phyloP scores from a whole-genome alignment of 2,113 vertebrate species.

The Romanogobio albipinnatus region DNA sequence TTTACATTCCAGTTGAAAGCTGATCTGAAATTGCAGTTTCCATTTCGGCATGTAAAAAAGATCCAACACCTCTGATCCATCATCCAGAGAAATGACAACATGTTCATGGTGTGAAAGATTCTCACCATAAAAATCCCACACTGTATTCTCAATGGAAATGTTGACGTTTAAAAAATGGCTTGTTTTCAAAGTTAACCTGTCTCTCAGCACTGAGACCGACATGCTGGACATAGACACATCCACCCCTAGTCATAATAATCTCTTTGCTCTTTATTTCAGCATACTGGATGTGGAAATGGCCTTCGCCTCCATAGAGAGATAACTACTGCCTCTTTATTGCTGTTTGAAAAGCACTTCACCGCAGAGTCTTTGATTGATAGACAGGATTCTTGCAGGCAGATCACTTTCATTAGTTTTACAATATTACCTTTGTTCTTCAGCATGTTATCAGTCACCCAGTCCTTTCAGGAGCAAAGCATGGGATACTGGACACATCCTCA shows the following conservation, averaged over 20 bases:
- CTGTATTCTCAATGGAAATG: neutral
- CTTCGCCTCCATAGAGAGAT: neutral
- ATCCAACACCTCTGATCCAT: conserved; percentile 18
- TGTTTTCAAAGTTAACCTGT: conserved; percentile 11
- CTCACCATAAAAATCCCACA: neutral
- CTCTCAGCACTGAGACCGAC: conserved; percentile 3
- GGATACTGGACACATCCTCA: neutral
- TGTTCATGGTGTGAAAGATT: conserved; percentile 10
- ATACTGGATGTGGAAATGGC: neutral
- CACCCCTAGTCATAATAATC: conserved; percentile 13
- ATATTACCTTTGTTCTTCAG: conserved; percentile 74
- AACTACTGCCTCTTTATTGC: neutral
- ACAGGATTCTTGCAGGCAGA: conserved; percentile 69
- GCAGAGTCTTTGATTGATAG: conserved; percentile 71
- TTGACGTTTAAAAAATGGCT: neutral
- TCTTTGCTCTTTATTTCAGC: conserved; percentile 16
- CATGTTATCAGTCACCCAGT: conserved; percentile 71
- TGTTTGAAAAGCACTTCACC: neutral
- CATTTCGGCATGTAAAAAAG: neutral
- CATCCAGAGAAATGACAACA: neutral
- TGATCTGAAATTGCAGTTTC: neutral
- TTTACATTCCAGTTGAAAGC: conserved; percentile 5
- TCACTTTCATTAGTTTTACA: conserved; percentile 75
- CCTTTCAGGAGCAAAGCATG: conserved; percentile 63
- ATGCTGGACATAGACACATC: conserved; percentile 8